These are phyloP conservation scores for Pangasius krempfi DNA, from an alignment of 2,797 vertebrate genomes.

Conservation along the genomic window DNA sequence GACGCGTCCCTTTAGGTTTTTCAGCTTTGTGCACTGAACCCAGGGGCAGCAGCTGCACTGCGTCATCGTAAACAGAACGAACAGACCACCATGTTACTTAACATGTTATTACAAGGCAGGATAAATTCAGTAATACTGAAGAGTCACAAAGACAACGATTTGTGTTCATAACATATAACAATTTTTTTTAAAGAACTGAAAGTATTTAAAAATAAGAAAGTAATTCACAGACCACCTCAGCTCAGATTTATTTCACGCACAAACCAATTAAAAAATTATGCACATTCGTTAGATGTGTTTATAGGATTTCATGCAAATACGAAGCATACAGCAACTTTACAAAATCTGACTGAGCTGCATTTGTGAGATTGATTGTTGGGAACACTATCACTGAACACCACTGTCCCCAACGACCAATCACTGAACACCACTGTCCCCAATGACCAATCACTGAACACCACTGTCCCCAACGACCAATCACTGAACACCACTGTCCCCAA, in stretches of 20 bases:
- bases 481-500: not conserved
- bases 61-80: constrained; percentile 56
- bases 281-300: not conserved
- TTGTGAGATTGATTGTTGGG: not conserved
- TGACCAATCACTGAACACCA: not conserved
- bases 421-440: not conserved
- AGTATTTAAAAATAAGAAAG: not conserved
- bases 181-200: not conserved
- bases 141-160: not conserved
- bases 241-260: not conserved
- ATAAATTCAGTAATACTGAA: not conserved
- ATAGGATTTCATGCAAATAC: not conserved
- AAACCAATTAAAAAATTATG: too few species aligned
- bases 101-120: not conserved
- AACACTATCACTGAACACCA: not conserved
- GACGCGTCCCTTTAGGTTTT: constrained; percentile 53
- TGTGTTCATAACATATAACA: not conserved
- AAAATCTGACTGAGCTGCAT: not conserved
- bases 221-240: not conserved
- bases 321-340: not conserved
- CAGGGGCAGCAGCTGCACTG: constrained; percentile 61
- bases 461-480: not conserved
- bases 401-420: not conserved
- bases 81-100: constrained; percentile 2
- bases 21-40: constrained; percentile 48